Evolutionary conservation across 2,113 vertebrate genomes (phyloP), one percentile per base, ranked within the genome.

Genomic region (Megaleporinus macrocephalus): DNA sequence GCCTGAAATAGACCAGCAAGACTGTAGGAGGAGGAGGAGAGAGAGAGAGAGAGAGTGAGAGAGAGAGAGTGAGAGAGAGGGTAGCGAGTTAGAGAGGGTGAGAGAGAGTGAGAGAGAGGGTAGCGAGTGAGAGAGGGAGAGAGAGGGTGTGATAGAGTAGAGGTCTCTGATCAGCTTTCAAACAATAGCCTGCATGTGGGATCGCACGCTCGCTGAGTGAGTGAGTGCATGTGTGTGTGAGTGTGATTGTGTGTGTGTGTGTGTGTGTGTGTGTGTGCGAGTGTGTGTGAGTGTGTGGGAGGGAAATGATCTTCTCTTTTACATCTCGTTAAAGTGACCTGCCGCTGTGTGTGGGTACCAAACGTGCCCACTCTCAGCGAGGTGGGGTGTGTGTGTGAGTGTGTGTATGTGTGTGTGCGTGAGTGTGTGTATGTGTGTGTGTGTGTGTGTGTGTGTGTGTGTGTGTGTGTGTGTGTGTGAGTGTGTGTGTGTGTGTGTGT

Each of bases 1-100:
- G 75, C 75, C 76, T 85, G 61, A 79, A 85, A 85, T 53, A 29
- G 24, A 59, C 7, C 29, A 30, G 49, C 27, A 53, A 73, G 49
- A 73, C 29, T 13, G 72, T 73, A 33, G 51, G 72, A 73, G 72
- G 71, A 73, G 27, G n/a, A 18, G 30, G 49, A 27, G 9, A 14
- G 49, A 30, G 72, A n/a, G 29, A 30, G 10, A 29, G 44, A 47
- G 44, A 47, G 44, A 47, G 44, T 1, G 44, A 47, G 44, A 47
- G 44, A 14, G 36, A 71, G 15, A 7, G 14, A 49, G 41, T 53
- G 69, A 49, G 36, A 41, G 20, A n/a, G 33, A n/a, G 20, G 33
- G 6, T 3, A n/a, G 22, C 5, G 47, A 29, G 26, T 30, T 26
- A 30, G 71, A 55, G 71, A 30, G 33, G 9, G 53, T 51, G 47